Evolutionary conservation across 2,888 invertebrate genomes (phyloP).

Genomic region (Pollenia griseotomentosa): DNA sequence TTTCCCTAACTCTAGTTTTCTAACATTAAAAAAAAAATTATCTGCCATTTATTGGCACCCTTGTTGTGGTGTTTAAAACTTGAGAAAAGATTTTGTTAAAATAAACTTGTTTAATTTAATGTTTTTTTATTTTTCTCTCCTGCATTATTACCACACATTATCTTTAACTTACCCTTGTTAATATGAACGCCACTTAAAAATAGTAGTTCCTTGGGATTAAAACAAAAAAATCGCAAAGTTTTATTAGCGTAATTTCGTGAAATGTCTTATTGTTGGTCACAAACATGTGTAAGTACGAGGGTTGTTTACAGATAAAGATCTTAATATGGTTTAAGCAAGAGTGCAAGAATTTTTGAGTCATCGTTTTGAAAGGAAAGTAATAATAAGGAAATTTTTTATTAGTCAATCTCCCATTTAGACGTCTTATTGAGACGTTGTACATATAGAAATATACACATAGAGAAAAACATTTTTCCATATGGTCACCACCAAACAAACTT

Average conservation of each 20-base stretch:
- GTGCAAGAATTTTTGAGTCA: not conserved
- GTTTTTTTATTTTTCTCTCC: not conserved
- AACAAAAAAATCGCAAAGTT: not conserved
- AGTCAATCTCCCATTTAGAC: no score
- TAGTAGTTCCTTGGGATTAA: slow-evolving; percentile 14
- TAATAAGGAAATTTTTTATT: no score
- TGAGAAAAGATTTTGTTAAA: not conserved
- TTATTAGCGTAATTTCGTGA: slow-evolving; percentile 14
- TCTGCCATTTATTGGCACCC: not conserved
- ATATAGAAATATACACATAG: no score
- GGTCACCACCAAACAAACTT: no score
- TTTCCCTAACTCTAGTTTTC: not conserved
- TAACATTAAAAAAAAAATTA: no score
- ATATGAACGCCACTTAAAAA: not conserved
- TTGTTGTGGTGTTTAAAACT: not conserved
- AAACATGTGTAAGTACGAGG: slow-evolving; percentile 11
- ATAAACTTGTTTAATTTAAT: not conserved
- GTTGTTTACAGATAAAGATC: slow-evolving; percentile 8
- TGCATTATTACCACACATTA: not conserved
- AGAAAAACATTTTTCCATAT: no score
- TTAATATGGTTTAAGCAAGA: not conserved
- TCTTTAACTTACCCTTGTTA: not conserved
- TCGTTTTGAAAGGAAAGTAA: no score
- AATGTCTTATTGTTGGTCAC: slow-evolving; percentile 3
- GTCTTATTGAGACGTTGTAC: no score